Conservation (phyloP, 1,140 invertebrate genomes). For the Ceratina japonica region DNA sequence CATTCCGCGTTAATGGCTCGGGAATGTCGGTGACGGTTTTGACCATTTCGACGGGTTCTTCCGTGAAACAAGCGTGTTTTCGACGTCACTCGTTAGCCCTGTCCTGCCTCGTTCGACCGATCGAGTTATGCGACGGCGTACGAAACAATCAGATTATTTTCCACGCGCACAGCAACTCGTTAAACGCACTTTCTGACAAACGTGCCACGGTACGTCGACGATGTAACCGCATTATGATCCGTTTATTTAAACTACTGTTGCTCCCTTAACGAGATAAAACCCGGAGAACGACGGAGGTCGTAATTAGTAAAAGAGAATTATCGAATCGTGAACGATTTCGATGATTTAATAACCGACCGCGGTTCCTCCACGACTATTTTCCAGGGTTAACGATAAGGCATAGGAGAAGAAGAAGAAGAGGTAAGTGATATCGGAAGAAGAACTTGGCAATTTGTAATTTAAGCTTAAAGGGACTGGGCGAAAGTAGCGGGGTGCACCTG, state of each 20-base stretch:
- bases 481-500: conserved; percentile 52
- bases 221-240: background rate
- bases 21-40: background rate
- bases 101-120: conserved; percentile 20
- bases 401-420: background rate
- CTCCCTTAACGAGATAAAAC: background rate
- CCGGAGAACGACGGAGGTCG: background rate
- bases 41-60: background rate
- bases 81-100: conserved; percentile 4
- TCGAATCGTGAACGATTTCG: background rate
- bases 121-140: conserved; percentile 37
- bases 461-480: conserved; percentile 37
- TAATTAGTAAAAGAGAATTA: background rate
- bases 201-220: background rate
- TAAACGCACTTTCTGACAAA: conserved; percentile 38
- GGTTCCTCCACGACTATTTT: background rate
- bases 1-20: too few relatives aligned
- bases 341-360: too few relatives aligned
- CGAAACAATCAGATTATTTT: conserved; percentile 40
- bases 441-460: conserved; percentile 64
- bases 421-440: conserved; percentile 9
- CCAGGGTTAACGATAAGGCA: background rate
- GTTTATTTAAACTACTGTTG: background rate
- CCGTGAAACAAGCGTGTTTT: background rate
- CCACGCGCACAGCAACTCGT: conserved; percentile 8